phyloP scores from a whole-genome alignment of 2,888 invertebrate genomes.

The Tuberolachnus salignus region DNA sequence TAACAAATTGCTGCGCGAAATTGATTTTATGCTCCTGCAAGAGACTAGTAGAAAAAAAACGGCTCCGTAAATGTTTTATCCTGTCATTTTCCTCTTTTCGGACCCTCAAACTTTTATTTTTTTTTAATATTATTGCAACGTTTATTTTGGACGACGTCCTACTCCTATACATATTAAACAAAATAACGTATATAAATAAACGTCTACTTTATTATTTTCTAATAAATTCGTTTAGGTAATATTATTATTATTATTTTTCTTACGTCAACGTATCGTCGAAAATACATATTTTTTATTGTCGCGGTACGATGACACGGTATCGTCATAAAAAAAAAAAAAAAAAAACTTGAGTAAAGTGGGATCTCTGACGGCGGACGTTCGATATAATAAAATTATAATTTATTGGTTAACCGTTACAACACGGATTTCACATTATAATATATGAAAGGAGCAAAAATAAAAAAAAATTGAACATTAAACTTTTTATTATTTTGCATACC shows the following conservation, averaged over 20 bases:
- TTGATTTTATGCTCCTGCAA: constrained; percentile 2
- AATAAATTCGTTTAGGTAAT: background rate
- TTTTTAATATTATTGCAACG: background rate
- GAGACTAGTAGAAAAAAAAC: background rate
- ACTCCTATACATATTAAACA: background rate
- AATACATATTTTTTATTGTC: constrained; percentile 1
- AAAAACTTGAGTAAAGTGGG: background rate
- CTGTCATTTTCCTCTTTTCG: background rate
- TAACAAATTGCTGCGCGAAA: constrained; percentile 1
- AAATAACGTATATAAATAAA: background rate
- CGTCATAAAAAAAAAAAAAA: background rate
- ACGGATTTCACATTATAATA: background rate
- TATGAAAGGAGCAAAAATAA: too few relatives aligned
- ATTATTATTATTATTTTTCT: background rate
- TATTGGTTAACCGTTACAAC: background rate
- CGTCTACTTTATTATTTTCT: background rate
- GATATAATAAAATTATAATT: constrained; percentile 9
- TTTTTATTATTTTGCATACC: background rate
- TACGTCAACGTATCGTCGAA: constrained; percentile 1
- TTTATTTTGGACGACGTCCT: background rate
- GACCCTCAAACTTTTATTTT: background rate
- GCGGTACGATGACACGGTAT: too few relatives aligned
- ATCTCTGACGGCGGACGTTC: background rate
- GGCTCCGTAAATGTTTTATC: background rate
- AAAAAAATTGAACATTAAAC: background rate